Base-by-base conservation (phyloP, 2,797 vertebrate species). In the Falco rusticolus region DNA sequence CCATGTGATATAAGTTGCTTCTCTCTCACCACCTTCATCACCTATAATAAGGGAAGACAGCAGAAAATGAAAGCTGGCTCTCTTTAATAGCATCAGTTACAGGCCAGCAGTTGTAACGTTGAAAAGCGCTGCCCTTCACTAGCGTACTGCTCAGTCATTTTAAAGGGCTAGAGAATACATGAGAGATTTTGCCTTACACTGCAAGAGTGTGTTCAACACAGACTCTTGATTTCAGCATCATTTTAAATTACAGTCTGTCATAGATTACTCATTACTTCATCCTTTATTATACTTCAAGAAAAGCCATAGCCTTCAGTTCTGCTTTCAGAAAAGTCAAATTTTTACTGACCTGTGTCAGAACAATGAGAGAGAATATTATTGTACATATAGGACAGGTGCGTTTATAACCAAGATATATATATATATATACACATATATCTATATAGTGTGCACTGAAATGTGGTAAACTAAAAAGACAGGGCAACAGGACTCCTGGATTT, bases 341-440 rank as follows among this genome's bases (percentile, higher is more conserved):
- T 84, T 54, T 81, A 53, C 72, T 93, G 87, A 81, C 69, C 76
- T 75, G 39, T 86, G 85, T 91, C 91, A 95, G 93, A 93, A 70
- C 54, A 86, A 89, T 74, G 70, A 96, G 54, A 74, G 54, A 84
- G 53, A 69, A 72, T 51, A 39, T 34, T 47, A 13, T 5, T 51
- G 59, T 33, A 13, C 11, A 17, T 33, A 53, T 5, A 53, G 75
- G 70, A 82, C 43, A 74, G 87, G 48, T 76, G 54, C 59, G 84
- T 71, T 78, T 69, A 31, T 60, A 89, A 87, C 75, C 37, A 65
- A 85, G 84, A 34, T 17, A 39, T 9, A 41, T 56, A 53, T 17
- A 53, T 17, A 39, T 17, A 39, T 7, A 41, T 48, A 56, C 39
- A 39, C 39, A 34, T 17, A 39, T 9, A 41, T 56, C 53, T 5